phyloP scores from a whole-genome alignment of 2,888 invertebrate species.

The Gibbula magus region DNA sequence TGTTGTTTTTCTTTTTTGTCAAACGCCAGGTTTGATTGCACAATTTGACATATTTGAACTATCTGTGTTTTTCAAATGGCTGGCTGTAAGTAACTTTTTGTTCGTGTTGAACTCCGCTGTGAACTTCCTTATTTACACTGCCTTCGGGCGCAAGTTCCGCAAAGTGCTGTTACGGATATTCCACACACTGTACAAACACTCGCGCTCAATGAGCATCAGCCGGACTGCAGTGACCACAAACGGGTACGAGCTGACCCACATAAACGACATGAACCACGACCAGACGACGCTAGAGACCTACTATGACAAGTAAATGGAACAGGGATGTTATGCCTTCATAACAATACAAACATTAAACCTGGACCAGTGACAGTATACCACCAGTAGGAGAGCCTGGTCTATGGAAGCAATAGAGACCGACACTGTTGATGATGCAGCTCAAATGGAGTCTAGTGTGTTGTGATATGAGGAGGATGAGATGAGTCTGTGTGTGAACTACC shows the following conservation, averaged over 20 bases:
- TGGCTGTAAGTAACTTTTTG: constrained; percentile 67
- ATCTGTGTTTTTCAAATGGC: constrained; percentile 57
- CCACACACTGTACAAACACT: constrained; percentile 39
- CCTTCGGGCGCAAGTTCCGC: constrained; percentile 68
- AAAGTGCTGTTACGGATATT: constrained; percentile 61
- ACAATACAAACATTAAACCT: too few species aligned
- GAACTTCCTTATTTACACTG: constrained; percentile 72
- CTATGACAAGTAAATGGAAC: not conserved
- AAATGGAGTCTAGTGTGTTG: too few species aligned
- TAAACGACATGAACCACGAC: constrained; percentile 32
- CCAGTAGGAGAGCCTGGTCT: too few species aligned
- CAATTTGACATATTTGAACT: constrained; percentile 63
- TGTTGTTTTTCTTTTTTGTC: constrained; percentile 71
- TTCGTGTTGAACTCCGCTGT: constrained; percentile 71
- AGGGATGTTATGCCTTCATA: not conserved
- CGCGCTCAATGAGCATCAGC: constrained; percentile 32
- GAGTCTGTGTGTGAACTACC: too few species aligned
- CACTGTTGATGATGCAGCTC: too few species aligned
- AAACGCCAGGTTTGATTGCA: constrained; percentile 67
- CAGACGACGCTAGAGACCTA: constrained; percentile 21
- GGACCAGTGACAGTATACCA: too few species aligned
- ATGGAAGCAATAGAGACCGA: too few species aligned
- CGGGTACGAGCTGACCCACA: constrained; percentile 41
- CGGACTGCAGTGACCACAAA: constrained; percentile 35
- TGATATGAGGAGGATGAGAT: too few species aligned